A percentile compares a stretch with the other conserved stretches of the same genome.
These are phyloP conservation scores for Cromileptes altivelis DNA, from an alignment of 2,113 vertebrate genomes.

Conservation along the genomic window DNA sequence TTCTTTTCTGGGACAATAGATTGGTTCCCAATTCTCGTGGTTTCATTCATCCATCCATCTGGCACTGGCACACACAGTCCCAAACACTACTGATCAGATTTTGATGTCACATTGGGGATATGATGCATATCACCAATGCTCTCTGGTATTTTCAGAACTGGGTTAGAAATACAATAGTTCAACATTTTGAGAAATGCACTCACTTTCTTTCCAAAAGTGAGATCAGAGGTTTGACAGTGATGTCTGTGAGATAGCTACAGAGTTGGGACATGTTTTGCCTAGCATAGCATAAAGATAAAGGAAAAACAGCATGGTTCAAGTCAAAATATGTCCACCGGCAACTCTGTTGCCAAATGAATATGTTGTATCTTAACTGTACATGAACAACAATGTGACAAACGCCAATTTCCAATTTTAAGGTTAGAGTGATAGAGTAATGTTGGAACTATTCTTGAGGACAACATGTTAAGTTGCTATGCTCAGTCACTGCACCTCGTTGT, in stretches of 20 bases:
- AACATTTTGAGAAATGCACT: neutral
- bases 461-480: too few relatives aligned
- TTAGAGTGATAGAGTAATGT: neutral
- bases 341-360: neutral
- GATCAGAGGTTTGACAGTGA: neutral
- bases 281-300: neutral
- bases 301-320: neutral
- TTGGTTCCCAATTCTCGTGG: neutral
- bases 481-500: too few relatives aligned
- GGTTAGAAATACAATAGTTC: neutral
- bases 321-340: neutral
- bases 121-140: conserved; percentile 11
- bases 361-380: neutral
- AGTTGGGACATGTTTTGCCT: neutral
- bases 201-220: neutral
- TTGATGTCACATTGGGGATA: neutral
- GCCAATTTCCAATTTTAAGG: neutral
- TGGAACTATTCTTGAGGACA: neutral
- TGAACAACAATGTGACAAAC: neutral
- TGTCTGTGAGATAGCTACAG: neutral
- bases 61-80: conserved; percentile 8
- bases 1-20: conserved; percentile 2
- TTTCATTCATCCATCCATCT: conserved; percentile 28
- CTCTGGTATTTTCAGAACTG: conserved; percentile 1
- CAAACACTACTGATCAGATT: conserved; percentile 32